phyloP scores from a whole-genome alignment of 2,113 vertebrate species.

The Passerina amoena region DNA sequence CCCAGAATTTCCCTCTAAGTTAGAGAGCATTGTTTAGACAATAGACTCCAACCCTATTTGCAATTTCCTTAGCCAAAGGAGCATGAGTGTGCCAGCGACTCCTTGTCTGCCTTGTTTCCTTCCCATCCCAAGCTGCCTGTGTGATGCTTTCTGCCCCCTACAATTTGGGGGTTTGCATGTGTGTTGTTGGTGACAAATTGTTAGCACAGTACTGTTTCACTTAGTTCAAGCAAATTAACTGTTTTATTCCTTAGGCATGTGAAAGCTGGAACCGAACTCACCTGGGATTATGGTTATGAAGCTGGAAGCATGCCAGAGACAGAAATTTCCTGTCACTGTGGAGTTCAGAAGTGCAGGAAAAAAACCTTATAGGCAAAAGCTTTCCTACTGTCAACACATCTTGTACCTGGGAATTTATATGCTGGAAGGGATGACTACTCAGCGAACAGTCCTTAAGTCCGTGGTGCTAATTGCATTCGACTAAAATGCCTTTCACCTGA shows the following conservation, averaged over 20 bases:
- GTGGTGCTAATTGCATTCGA: conserved; percentile 23
- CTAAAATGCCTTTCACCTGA: background rate
- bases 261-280: conserved; percentile 89
- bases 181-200: background rate
- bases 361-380: conserved; percentile 58
- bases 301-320: conserved; percentile 69
- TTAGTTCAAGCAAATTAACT: background rate
- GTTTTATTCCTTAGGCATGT: conserved; percentile 77
- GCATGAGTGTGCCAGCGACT: background rate
- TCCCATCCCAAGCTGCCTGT: background rate
- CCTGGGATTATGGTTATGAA: conserved; percentile 86
- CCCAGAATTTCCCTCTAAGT: background rate
- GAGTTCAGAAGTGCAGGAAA: conserved; percentile 77
- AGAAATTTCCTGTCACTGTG: conserved; percentile 83
- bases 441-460: background rate
- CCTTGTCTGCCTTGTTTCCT: background rate
- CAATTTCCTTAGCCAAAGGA: background rate
- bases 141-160: background rate
- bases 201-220: background rate
- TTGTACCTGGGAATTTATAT: background rate
- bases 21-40: background rate
- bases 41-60: background rate
- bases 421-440: background rate
- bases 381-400: background rate
- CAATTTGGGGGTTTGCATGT: background rate